Base-by-base conservation (phyloP, 1,140 invertebrate species). In the Tetragnatha versicolor region DNA sequence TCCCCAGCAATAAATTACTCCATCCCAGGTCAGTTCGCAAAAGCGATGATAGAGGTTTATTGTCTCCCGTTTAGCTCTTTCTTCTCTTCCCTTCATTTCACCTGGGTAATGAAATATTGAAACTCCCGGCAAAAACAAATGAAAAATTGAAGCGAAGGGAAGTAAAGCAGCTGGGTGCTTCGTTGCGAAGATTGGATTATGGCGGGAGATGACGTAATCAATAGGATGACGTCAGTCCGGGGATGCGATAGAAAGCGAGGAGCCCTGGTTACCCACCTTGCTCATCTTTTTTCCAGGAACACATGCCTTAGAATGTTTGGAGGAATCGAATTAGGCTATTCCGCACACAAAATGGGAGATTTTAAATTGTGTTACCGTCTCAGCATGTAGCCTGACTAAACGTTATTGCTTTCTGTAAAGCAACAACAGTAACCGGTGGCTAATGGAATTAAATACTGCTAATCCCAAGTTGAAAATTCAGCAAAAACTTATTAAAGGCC, bases 121-220 rank as follows among this genome's bases (percentile, higher is more conserved):
- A 77, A 77, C 73, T 65, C 66, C 66, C 39, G 66, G 65, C 66
- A 22, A 31, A 27, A 7, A 45, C 22, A n/a, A 9, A 17, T 29
- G n/a, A 29, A 60, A 31, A 51, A 14, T 22, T n/a, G 31, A 65
- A 68, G 27, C n/a, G n/a, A 29, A 47, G 49, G 61, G 47, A 53
- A n/a, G 68, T 37, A 69, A 65, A 77, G 61, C 60, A 66, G 42
- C 60, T 65, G 60, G 60, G 73, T 17, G n/a, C 45, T 65, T 45
- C 73, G 45, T 66, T 66, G 73, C 73, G 60, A 77, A 77, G 73
- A 77, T 77, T 77, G 73, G 73, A 77, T 77, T 77, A 77, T 77
- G 61, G 73, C 73, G 60, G 73, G 73, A 77, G 61, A 77, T 77
- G 73, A 77, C 73, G 73, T 77, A 77, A 77, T 77, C 73, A 77